Evolutionary conservation across 2,888 invertebrate genomes (phyloP), one percentile per base, ranked within the genome.

Genomic region (Polydrusus cervinus): DNA sequence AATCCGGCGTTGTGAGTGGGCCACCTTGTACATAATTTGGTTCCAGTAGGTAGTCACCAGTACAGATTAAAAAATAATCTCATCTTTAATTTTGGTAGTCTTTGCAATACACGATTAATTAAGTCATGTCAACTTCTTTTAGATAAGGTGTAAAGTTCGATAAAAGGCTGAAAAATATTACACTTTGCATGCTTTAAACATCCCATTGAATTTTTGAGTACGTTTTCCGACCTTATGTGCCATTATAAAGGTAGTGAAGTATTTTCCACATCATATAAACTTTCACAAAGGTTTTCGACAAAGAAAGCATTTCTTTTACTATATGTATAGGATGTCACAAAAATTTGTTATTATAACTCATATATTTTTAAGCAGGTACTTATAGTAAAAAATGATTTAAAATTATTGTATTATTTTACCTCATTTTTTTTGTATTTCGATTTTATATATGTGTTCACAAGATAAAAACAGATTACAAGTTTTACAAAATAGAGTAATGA

Each of bases 131-230:
- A 51, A 65, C 51, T 25, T 51, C 65, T 49, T 65, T 65, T 51
- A 51, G 34, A 34, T 34, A 34, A 6, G 34, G 16, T 14, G 13
- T 51, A 34, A 43, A 34, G 51, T 18, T 13, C 14, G 40, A 3
- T 11, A 38, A 65, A 65, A 47, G 34, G 16, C 51, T 49, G 49
- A 34, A 65, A 65, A 65, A 65, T 65, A 25, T 65, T 65, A 18
- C n/a, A 11, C 45, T 13, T 14, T 45, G 30, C 65, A 25, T 8
- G 65, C 34, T 65, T 34, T 47, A 49, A 49, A 65, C 65, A 51
- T 65, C 51, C 65, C 34, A 65, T 65, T 65, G 51, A 65, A 51
- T 65, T 51, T 65, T 65, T 65, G 51, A 65, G 65, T 38, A 65
- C 65, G 38, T 51, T 65, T 38, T 34, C 49, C 65, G 51, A 51